Percentiles rank a stretch among this genome's conserved stretches.
Evolutionary conservation across 1,140 invertebrate species (phyloP).

Genomic region (Ladona fulva): DNA sequence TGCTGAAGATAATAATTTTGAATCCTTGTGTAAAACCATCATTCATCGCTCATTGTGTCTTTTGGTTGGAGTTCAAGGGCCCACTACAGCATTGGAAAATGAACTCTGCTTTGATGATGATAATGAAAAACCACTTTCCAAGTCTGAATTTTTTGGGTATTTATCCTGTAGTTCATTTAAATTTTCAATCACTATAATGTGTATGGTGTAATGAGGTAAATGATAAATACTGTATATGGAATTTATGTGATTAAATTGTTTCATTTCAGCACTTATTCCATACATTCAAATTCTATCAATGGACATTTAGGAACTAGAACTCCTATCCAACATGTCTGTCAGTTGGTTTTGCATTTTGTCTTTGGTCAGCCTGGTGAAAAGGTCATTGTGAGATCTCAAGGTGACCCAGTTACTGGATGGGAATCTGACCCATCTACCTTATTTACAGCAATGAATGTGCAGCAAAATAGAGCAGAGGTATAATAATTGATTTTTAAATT

Average conservation of each 20-base stretch:
- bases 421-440: slow-evolving; percentile 30
- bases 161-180: not conserved
- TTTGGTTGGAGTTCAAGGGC: slow-evolving; percentile 33
- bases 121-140: not conserved
- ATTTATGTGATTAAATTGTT: not conserved
- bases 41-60: slow-evolving; percentile 37
- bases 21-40: slow-evolving; percentile 28
- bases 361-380: slow-evolving; percentile 30
- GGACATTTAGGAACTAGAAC: not conserved
- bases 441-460: slow-evolving; percentile 34
- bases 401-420: slow-evolving; percentile 20
- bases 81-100: not conserved
- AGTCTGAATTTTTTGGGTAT: not conserved
- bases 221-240: not conserved
- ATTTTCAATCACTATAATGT: no score
- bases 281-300: not conserved
- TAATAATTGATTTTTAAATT: slow-evolving; percentile 16
- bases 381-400: slow-evolving; percentile 15
- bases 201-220: not conserved
- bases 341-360: slow-evolving; percentile 25
- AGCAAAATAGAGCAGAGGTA: slow-evolving; percentile 40
- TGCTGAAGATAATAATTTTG: slow-evolving; percentile 27
- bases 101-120: not conserved
- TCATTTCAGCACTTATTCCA: not conserved
- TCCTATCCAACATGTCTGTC: not conserved